Conservation (phyloP, 2,797 vertebrate species). For the Euphonia xanthogaster region DNA sequence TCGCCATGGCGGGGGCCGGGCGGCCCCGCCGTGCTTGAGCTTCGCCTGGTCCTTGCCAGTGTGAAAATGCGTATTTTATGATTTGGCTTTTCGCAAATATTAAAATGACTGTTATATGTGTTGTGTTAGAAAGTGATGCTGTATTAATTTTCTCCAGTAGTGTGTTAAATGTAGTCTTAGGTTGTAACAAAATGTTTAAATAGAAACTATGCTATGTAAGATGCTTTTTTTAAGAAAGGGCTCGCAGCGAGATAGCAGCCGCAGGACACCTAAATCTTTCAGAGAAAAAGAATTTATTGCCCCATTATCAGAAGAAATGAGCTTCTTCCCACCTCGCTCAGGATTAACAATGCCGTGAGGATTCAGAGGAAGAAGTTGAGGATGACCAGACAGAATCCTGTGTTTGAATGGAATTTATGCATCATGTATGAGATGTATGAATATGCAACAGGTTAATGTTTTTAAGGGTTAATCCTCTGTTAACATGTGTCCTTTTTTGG, state of each 20-base stretch:
- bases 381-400: neutral
- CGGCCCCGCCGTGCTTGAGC: fast-evolving
- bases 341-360: neutral
- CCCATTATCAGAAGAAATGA: neutral
- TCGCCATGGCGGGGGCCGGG: fast-evolving
- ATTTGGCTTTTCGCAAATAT: neutral
- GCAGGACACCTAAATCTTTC: neutral
- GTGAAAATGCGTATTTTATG: neutral
- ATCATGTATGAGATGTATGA: neutral
- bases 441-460: neutral
- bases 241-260: neutral
- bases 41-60: fast-evolving
- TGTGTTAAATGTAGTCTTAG: neutral
- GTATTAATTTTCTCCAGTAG: neutral
- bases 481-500: neutral
- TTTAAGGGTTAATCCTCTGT: neutral
- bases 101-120: neutral
- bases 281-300: neutral
- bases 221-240: neutral
- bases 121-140: neutral
- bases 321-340: too few species aligned
- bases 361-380: neutral
- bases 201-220: neutral
- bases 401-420: neutral
- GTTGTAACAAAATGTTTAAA: neutral